Evolutionary conservation across 1,140 invertebrate genomes (phyloP).

Genomic region (Ladona fulva): DNA sequence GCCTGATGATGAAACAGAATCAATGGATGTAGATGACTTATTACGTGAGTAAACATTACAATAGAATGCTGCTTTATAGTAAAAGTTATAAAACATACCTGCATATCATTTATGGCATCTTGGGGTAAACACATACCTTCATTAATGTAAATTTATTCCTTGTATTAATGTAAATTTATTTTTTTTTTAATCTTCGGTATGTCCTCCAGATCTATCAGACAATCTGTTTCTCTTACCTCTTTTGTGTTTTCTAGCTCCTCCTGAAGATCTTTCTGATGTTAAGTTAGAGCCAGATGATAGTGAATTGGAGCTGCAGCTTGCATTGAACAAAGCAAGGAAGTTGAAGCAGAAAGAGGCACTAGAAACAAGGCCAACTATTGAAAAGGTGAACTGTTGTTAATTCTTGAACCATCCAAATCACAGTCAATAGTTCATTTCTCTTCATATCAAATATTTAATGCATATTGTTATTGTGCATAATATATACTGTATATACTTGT

Average conservation of each 20-base stretch:
- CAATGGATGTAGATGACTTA: conserved; percentile 43
- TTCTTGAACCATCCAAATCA: too few species aligned
- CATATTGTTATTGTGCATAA: too few species aligned
- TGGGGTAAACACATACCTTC: too few species aligned
- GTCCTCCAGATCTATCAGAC: too few species aligned
- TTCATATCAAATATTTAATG: too few species aligned
- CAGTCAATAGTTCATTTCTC: too few species aligned
- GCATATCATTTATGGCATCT: too few species aligned
- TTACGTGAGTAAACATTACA: conserved; percentile 24
- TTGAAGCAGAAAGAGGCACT: conserved; percentile 50
- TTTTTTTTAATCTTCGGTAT: too few species aligned
- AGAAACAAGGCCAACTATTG: conserved; percentile 27
- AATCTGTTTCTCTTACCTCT: conserved; percentile 11
- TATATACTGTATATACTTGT: too few species aligned
- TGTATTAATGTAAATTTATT: conserved; percentile 18
- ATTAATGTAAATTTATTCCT: conserved; percentile 20
- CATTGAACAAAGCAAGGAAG: conserved; percentile 62
- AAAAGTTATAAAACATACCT: too few species aligned
- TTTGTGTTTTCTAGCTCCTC: conserved; percentile 36
- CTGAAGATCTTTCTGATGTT: conserved; percentile 47
- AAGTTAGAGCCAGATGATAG: conserved; percentile 66
- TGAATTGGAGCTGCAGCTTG: conserved; percentile 62
- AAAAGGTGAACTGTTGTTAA: conserved; percentile 28
- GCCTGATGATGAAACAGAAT: conserved; percentile 22
- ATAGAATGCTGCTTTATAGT: background rate